Evolutionary conservation across 2,797 vertebrate species (phyloP).

Genomic region (Aplochiton taeniatus): DNA sequence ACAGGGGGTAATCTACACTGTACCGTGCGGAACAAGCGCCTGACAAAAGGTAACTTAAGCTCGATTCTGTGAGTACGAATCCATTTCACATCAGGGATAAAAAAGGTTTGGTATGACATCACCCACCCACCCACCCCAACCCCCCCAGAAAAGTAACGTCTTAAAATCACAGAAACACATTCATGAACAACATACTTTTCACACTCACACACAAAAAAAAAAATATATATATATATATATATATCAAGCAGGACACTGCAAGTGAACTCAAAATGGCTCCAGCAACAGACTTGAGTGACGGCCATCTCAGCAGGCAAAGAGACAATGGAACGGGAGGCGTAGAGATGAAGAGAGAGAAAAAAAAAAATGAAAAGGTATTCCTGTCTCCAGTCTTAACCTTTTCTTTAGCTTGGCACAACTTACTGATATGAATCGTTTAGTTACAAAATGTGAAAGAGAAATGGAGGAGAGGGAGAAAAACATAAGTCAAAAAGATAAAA

Average conservation of each 20-base stretch:
- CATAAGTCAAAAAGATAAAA: too few relatives aligned
- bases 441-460: conserved; percentile 13
- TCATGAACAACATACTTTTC: conserved; percentile 63
- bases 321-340: conserved; percentile 16
- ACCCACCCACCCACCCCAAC: too few relatives aligned
- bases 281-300: conserved; percentile 33
- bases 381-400: conserved; percentile 2
- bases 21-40: too few relatives aligned
- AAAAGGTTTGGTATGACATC: too few relatives aligned
- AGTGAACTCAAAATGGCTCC: conserved; percentile 45
- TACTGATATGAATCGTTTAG: conserved; percentile 22
- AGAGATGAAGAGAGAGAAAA: neutral
- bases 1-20: too few relatives aligned
- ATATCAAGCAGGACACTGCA: conserved; percentile 44
- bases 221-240: conserved; percentile 33
- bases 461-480: conserved; percentile 9
- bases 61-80: too few relatives aligned
- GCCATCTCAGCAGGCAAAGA: conserved; percentile 36
- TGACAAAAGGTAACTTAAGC: too few relatives aligned
- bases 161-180: conserved; percentile 70
- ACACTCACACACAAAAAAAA: conserved; percentile 44
- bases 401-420: conserved; percentile 41
- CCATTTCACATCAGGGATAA: too few relatives aligned
- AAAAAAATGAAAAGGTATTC: too few relatives aligned
- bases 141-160: neutral